Base-by-base conservation (phyloP, 2,888 invertebrate genomes). In the Pollenia angustigena region DNA sequence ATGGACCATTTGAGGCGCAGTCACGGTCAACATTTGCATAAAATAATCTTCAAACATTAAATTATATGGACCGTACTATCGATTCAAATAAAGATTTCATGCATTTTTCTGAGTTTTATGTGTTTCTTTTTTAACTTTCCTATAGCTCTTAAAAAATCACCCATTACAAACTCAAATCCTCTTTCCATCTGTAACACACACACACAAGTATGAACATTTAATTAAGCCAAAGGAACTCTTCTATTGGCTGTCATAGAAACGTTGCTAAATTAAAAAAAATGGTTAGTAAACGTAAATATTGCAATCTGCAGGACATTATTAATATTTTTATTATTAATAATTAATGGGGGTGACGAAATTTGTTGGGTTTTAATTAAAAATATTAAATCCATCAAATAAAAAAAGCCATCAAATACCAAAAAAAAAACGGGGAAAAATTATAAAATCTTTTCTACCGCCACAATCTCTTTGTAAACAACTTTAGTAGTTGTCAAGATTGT, bases 281-380 rank as follows among this genome's bases (percentile, higher is more conserved):
- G 18, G 42, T 69, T 62, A 69, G n/a, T 4, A 42, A 72, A 54
- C 11, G 48, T 42, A 46, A 56, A 46, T 54, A 58, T 12, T 60
- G 40, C 42, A 80, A 69, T 60, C 52, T 69, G 52, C 54, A 76
- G 54, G 62, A 69, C 69, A 62, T 69, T 68, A 69, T 82, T 69
- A 54, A 50, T 58, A 16, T 58, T 32, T 32, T 32, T 32, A 32
- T 6, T 32, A 32, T 32, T 32, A 54, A 23, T 42, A 52, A 18
- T 69, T 46, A n/a, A 18, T 16, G 10, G 12, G 40, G 16, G 40
- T 32, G 42, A 83, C 76, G 46, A 83, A 76, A 79, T 52, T 32
- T 32, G 32, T 81, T 74, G 68, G 42, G 48, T 54, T 85, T 82
- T 85, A 85, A 85, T 82, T 85, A 85, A 82, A 82, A 85, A 81